A percentile compares a stretch with the other conserved stretches of the same genome.
These are phyloP conservation scores for Archaeoteleia sp. DNA, from an alignment of 2,888 invertebrate species.

Conservation along the genomic window DNA sequence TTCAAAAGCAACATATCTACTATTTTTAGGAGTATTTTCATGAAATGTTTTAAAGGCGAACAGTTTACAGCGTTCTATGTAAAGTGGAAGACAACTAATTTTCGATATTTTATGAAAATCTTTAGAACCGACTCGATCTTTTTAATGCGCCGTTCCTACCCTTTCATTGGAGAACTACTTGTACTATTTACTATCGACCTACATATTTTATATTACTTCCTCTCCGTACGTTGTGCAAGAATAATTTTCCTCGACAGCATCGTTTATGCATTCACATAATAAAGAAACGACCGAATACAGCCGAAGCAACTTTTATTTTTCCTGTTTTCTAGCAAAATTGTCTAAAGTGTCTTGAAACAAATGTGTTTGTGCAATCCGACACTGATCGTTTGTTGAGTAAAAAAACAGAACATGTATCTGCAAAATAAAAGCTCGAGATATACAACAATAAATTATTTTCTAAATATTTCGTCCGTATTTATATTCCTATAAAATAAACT, in stretches of 20 bases:
- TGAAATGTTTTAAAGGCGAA: too few relatives aligned
- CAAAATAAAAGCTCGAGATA: too few relatives aligned
- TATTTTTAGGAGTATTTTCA: too few relatives aligned
- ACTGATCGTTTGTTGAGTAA: background rate
- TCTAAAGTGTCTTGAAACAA: slow-evolving; percentile 32
- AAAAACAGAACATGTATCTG: background rate
- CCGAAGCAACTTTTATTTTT: slow-evolving; percentile 19
- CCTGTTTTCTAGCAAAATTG: slow-evolving; percentile 22
- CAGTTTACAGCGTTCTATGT: too few relatives aligned
- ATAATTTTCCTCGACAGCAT: slow-evolving; percentile 24
- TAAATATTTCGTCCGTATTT: too few relatives aligned
- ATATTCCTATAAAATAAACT: too few relatives aligned
- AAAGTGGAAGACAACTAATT: background rate
- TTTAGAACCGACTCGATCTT: slow-evolving; percentile 1
- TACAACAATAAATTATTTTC: too few relatives aligned
- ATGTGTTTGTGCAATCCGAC: slow-evolving; percentile 22
- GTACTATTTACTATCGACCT: slow-evolving; percentile 43
- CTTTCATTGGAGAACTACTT: background rate
- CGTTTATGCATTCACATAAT: slow-evolving; percentile 43
- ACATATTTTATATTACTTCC: slow-evolving; percentile 29
- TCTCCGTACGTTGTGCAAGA: slow-evolving; percentile 32
- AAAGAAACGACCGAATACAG: slow-evolving; percentile 9
- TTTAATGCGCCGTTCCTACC: slow-evolving; percentile 2
- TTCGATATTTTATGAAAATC: slow-evolving; percentile 25
- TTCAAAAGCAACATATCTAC: too few relatives aligned